Conservation (phyloP, 2,113 vertebrate species). For the Jaculus jaculus region DNA sequence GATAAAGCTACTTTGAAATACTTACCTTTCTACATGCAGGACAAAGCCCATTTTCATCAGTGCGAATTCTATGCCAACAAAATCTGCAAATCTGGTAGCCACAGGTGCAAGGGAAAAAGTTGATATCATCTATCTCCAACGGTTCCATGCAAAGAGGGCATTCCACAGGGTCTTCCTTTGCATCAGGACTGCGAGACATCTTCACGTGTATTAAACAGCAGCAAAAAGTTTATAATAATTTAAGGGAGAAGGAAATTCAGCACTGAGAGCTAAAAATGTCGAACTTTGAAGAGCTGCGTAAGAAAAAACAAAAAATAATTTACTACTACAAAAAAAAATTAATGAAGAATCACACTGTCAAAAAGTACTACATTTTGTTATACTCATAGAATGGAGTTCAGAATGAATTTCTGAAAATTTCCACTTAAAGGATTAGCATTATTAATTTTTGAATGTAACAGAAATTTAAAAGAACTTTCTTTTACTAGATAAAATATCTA, state of each 20-base stretch:
- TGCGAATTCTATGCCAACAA: conserved; percentile 99
- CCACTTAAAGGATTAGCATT: not conserved
- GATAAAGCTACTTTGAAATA: conserved; percentile 49
- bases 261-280: conserved; percentile 81
- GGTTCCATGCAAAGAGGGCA: conserved; percentile 99
- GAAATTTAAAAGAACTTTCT: conserved; percentile 2
- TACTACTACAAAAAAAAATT: conserved; percentile 34
- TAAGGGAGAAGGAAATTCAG: conserved; percentile 84
- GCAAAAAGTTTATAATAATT: conserved; percentile 90
- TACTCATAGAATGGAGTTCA: conserved; percentile 8
- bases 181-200: conserved; percentile 99
- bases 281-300: conserved; percentile 82
- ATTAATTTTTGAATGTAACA: conserved; percentile 5
- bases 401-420: conserved; percentile 12
- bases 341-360: conserved; percentile 33
- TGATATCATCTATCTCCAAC: conserved; percentile 99
- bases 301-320: conserved; percentile 69
- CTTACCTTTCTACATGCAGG: conserved; percentile 99
- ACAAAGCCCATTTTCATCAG: conserved; percentile 99
- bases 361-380: conserved; percentile 40
- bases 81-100: conserved; percentile 99
- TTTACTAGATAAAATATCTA: conserved; percentile 44
- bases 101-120: conserved; percentile 99
- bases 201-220: conserved; percentile 86
- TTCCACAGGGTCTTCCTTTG: conserved; percentile 99